phyloP scores from a whole-genome alignment of 2,888 invertebrate genomes.

The Drosophila paramelanica region DNA sequence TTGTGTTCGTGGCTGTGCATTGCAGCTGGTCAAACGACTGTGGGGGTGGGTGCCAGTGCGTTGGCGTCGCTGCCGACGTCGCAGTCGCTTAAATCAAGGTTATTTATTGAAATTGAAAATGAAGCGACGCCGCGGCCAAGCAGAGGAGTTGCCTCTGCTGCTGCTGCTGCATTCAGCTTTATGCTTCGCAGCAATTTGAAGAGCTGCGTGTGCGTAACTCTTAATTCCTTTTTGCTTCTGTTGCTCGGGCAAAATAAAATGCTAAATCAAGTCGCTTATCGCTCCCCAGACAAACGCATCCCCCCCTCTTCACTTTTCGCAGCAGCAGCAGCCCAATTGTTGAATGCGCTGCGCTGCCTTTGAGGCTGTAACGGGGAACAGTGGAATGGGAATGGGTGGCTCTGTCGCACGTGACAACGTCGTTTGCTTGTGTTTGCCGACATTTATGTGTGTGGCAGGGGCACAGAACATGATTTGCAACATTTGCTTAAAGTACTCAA shows the following conservation, averaged over 20 bases:
- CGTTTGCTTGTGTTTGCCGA: conserved; percentile 2
- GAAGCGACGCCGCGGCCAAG: conserved; percentile 55
- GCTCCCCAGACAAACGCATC: conserved; percentile 42
- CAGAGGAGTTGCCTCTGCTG: conserved; percentile 17
- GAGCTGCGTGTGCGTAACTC: conserved; percentile 25
- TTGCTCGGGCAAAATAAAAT: conserved; percentile 31
- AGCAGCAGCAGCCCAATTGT: conserved; percentile 65
- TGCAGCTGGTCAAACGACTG: conserved; percentile 74
- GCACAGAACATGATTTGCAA: conserved; percentile 9
- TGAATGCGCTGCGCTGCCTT: conserved; percentile 67
- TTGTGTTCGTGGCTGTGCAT: conserved; percentile 19
- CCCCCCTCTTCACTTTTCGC: background rate
- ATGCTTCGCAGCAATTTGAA: conserved; percentile 10
- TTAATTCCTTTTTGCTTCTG: conserved; percentile 29
- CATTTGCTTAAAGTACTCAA: background rate
- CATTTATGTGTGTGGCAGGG: background rate
- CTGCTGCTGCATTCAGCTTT: conserved; percentile 22
- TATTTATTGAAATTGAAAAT: conserved; percentile 82
- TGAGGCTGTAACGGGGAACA: conserved; percentile 7
- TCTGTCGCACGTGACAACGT: conserved; percentile 48
- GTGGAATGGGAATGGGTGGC: conserved; percentile 16
- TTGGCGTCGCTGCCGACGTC: conserved; percentile 52
- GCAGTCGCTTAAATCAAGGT: conserved; percentile 81
- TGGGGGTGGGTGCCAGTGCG: conserved; percentile 48
- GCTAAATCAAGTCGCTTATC: conserved; percentile 76